Evolutionary conservation across 2,888 invertebrate genomes (phyloP).

Genomic region (Rhagium mordax): DNA sequence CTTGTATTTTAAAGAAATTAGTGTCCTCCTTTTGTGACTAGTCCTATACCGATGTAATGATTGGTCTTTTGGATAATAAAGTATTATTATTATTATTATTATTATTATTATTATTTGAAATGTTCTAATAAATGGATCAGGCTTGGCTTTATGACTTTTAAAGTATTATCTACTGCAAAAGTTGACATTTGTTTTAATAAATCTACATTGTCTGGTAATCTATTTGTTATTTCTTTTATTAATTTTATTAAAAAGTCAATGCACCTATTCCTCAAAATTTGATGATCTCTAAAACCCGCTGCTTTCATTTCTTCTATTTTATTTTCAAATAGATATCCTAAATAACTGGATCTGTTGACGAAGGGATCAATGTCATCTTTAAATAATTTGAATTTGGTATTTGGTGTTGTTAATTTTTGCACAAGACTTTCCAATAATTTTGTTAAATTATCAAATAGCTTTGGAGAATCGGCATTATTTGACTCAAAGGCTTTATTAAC

Average conservation of each 20-base stretch:
- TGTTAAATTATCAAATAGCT: slow-evolving; percentile 34
- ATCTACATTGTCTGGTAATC: slow-evolving; percentile 33
- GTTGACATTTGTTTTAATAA: slow-evolving; percentile 21
- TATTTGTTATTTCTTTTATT: slow-evolving; percentile 25
- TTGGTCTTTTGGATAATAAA: too few species aligned
- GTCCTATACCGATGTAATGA: too few species aligned
- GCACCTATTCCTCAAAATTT: background rate
- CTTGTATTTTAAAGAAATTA: too few species aligned
- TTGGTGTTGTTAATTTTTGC: slow-evolving; percentile 14
- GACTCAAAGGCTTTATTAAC: slow-evolving; percentile 44
- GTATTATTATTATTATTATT: too few species aligned
- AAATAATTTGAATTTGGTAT: slow-evolving; percentile 25
- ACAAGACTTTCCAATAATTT: slow-evolving; percentile 22
- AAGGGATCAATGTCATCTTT: slow-evolving; percentile 38
- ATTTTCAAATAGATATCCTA: slow-evolving; percentile 8
- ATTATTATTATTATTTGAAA: too few species aligned
- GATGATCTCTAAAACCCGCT: background rate
- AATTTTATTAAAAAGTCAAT: slow-evolving; percentile 17
- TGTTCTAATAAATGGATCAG: too few species aligned
- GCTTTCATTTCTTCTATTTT: background rate
- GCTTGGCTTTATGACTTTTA: background rate
- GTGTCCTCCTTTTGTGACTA: too few species aligned
- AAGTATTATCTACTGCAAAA: slow-evolving; percentile 24
- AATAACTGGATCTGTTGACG: slow-evolving; percentile 37
- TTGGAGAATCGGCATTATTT: slow-evolving; percentile 43